Percentiles rank a stretch among this genome's conserved stretches.
phyloP scores from a whole-genome alignment of 2,797 vertebrate species.

The Avahi laniger region DNA sequence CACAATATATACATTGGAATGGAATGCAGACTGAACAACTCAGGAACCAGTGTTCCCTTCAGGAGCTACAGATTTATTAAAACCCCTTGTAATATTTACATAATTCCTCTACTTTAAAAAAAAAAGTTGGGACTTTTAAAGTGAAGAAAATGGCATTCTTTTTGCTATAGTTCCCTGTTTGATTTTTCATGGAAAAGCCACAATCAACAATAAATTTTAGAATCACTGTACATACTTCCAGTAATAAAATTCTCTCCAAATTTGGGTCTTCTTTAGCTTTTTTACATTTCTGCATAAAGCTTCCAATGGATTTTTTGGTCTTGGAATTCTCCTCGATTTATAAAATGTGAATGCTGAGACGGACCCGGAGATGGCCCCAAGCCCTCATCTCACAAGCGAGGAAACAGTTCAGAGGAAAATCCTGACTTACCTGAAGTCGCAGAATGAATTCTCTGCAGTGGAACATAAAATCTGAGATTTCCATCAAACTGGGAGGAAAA shows the following conservation, averaged over 20 bases:
- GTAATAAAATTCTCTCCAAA: neutral
- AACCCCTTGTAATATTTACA: conserved; percentile 14
- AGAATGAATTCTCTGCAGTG: neutral
- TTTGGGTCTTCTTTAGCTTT: neutral
- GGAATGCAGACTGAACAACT: neutral
- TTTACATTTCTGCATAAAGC: neutral
- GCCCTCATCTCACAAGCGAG: neutral
- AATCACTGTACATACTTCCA: neutral
- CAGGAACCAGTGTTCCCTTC: neutral
- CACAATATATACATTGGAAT: neutral
- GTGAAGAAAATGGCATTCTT: conserved; percentile 1
- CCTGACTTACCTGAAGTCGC: neutral
- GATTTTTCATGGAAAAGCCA: neutral
- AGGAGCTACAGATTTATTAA: neutral
- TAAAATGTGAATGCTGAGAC: neutral
- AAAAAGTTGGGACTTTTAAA: neutral
- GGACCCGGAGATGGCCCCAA: neutral
- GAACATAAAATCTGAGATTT: neutral
- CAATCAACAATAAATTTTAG: neutral
- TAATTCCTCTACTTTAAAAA: neutral
- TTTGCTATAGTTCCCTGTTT: neutral
- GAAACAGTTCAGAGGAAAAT: neutral
- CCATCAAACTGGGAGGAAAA: neutral
- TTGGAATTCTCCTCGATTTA: neutral
- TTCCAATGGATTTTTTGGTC: neutral